Percentiles rank a stretch among this genome's conserved stretches.
These are phyloP conservation scores for Diglossa cyanea DNA, from an alignment of 2,797 vertebrate genomes.

Conservation along the genomic window DNA sequence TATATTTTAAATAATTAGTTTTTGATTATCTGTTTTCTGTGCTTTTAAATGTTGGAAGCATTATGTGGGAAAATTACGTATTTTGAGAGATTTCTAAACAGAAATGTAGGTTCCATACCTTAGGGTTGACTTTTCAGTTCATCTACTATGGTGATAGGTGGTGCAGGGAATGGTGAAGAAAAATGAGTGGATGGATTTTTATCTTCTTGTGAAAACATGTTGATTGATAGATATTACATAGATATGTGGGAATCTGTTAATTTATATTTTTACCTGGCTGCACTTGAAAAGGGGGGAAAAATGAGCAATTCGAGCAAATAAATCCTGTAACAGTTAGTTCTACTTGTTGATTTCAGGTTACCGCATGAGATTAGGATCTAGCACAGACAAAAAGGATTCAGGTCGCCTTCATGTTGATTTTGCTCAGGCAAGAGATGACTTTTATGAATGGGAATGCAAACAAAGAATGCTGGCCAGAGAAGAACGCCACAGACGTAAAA, in stretches of 20 bases:
- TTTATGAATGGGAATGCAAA: slow-evolving; percentile 85
- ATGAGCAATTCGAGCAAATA: not conserved
- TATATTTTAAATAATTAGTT: not conserved
- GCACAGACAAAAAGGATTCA: slow-evolving; percentile 85
- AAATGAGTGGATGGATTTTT: not conserved
- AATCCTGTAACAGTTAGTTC: slow-evolving; percentile 34
- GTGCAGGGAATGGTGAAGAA: not conserved
- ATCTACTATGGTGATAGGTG: not conserved
- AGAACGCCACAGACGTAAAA: slow-evolving; percentile 80
- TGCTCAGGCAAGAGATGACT: slow-evolving; percentile 83
- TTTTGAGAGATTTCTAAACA: not conserved
- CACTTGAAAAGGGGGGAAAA: not conserved
- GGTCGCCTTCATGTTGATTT: slow-evolving; percentile 85
- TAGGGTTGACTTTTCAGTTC: not conserved
- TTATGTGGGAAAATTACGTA: not conserved
- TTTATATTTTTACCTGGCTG: not conserved
- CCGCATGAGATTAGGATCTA: slow-evolving; percentile 83
- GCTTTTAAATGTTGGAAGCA: not conserved
- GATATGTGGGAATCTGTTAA: not conserved
- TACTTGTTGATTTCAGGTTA: slow-evolving; percentile 78
- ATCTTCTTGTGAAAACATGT: not conserved
- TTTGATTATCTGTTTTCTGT: not conserved
- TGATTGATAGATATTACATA: not conserved
- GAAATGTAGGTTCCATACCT: not conserved
- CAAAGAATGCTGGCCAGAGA: slow-evolving; percentile 82